Conservation (phyloP, 2,888 invertebrate genomes). For the Eupithecia subfuscata region DNA sequence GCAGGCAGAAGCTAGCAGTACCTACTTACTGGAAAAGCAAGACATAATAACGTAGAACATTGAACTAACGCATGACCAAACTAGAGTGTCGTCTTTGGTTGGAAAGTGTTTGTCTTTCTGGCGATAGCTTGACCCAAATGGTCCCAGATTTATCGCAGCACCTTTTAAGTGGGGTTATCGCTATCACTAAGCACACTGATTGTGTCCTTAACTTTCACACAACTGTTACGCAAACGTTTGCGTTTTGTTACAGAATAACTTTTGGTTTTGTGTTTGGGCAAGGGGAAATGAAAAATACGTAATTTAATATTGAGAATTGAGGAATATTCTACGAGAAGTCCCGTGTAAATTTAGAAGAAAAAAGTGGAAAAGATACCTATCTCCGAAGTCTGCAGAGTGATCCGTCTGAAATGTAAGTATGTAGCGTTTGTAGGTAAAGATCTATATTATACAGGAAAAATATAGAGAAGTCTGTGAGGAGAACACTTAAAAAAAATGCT, state of each 20-base stretch:
- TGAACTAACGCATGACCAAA: neutral
- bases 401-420: too few species aligned
- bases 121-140: constrained; percentile 50
- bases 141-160: constrained; percentile 56
- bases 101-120: constrained; percentile 30
- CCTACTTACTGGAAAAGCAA: neutral
- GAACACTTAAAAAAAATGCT: too few species aligned
- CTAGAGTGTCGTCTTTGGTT: neutral
- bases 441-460: too few species aligned
- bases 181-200: constrained; percentile 59
- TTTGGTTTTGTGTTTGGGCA: neutral
- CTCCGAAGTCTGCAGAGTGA: too few species aligned
- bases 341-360: too few species aligned
- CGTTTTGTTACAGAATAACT: constrained; percentile 47
- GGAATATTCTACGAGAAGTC: neutral
- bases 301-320: neutral
- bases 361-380: too few species aligned
- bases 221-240: constrained; percentile 62
- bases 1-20: neutral
- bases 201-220: constrained; percentile 66
- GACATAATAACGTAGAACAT: neutral
- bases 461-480: too few species aligned
- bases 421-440: too few species aligned
- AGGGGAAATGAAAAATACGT: neutral
- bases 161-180: constrained; percentile 68